Percentiles rank a stretch among this genome's conserved stretches.
Evolutionary conservation across 2,888 invertebrate species (phyloP).

Genomic region (Stenoptilia bipunctidactyla): DNA sequence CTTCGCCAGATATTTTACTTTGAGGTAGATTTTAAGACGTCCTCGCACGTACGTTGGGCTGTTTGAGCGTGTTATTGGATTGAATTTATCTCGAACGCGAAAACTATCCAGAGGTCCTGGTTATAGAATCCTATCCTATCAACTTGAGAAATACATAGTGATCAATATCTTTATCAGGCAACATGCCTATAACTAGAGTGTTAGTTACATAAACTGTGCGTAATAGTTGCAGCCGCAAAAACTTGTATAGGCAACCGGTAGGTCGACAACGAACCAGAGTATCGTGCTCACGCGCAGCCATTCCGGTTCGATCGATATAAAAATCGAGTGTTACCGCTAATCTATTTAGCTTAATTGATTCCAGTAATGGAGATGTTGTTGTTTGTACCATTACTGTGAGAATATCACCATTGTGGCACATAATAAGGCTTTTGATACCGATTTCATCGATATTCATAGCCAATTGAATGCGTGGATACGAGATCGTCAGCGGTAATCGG

Average conservation of each 20-base stretch:
- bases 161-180: too few relatives aligned
- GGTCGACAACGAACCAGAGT: neutral
- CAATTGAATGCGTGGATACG: neutral
- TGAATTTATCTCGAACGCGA: too few relatives aligned
- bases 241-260: neutral
- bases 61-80: too few relatives aligned
- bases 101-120: too few relatives aligned
- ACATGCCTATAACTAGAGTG: neutral
- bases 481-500: too few relatives aligned
- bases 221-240: constrained; percentile 2
- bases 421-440: neutral
- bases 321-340: neutral
- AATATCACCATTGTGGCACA: neutral
- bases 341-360: constrained; percentile 1
- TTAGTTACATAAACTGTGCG: constrained; percentile 25
- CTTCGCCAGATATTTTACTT: too few relatives aligned
- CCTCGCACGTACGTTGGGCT: too few relatives aligned
- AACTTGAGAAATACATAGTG: too few relatives aligned
- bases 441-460: neutral
- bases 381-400: neutral
- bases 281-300: neutral
- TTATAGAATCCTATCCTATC: too few relatives aligned
- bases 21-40: too few relatives aligned
- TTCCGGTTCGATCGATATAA: neutral
- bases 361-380: neutral